These are phyloP conservation scores for Leptopilina syphax DNA, from an alignment of 2,888 invertebrate species.

Conservation along the genomic window DNA sequence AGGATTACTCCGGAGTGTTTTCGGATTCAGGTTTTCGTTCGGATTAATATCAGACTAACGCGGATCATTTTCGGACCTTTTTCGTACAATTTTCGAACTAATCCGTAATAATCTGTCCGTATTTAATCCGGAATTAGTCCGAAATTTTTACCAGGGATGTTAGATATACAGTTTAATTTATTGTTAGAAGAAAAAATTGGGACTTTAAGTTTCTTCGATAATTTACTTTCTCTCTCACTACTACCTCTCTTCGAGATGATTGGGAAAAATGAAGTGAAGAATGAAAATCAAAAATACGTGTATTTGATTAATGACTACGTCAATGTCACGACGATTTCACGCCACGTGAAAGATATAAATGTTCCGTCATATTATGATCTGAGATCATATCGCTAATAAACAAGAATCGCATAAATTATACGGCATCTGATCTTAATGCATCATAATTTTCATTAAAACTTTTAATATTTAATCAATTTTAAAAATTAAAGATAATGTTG, in stretches of 20 bases:
- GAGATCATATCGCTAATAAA: constrained; percentile 29
- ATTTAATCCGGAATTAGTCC: too few species aligned
- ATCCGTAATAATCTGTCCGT: too few species aligned
- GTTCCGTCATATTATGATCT: constrained; percentile 2
- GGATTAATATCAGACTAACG: too few species aligned
- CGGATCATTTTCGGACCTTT: too few species aligned
- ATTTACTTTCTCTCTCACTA: background rate
- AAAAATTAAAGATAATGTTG: too few species aligned
- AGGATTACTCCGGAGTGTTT: too few species aligned
- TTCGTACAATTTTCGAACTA: too few species aligned
- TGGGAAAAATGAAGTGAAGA: constrained; percentile 7
- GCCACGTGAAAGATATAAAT: constrained; percentile 37
- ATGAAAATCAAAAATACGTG: background rate
- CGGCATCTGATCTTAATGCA: background rate
- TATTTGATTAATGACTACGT: constrained; percentile 16
- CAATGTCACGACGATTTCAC: constrained; percentile 35
- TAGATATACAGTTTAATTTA: background rate
- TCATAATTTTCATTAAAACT: too few species aligned
- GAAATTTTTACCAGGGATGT: too few species aligned
- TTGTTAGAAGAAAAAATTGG: background rate
- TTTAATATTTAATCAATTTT: too few species aligned
- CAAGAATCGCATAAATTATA: constrained; percentile 29
- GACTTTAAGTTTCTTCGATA: background rate
- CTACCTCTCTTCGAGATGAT: background rate
- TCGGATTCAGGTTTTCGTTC: too few species aligned